Evolutionary conservation across 1,140 invertebrate genomes (phyloP).

Genomic region (Sarcophaga bullata): DNA sequence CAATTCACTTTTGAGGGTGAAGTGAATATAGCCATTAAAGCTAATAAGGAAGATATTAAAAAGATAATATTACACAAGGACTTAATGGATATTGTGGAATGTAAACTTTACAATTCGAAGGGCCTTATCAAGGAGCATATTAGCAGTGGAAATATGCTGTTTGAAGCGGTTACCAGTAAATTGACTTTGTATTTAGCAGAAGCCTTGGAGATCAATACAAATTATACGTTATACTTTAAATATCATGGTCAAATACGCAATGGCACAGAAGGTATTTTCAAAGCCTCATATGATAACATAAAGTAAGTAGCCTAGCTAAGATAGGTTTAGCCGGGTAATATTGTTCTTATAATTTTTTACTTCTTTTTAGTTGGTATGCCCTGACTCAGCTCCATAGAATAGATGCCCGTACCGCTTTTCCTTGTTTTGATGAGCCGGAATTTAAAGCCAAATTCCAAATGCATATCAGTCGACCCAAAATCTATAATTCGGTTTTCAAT

Average conservation of each 20-base stretch:
- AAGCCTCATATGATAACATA: slow-evolving; percentile 55
- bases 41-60: slow-evolving; percentile 50
- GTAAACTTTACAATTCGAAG: slow-evolving; percentile 43
- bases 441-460: slow-evolving; percentile 84
- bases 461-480: slow-evolving; percentile 70
- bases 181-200: slow-evolving; percentile 48
- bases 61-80: slow-evolving; percentile 75
- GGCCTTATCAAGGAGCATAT: not conserved
- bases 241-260: slow-evolving; percentile 65
- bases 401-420: slow-evolving; percentile 85
- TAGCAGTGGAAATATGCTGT: slow-evolving; percentile 34
- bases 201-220: not conserved
- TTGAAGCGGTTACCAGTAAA: slow-evolving; percentile 52
- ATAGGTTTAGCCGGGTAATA: not conserved
- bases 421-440: slow-evolving; percentile 90
- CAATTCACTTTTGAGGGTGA: slow-evolving; percentile 71
- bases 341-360: not conserved
- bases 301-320: slow-evolving; percentile 37
- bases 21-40: slow-evolving; percentile 68
- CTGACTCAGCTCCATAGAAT: slow-evolving; percentile 87
- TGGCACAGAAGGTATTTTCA: slow-evolving; percentile 70
- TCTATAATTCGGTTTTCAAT: slow-evolving; percentile 71
- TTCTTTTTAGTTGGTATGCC: slow-evolving; percentile 70
- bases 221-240: slow-evolving; percentile 56
- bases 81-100: slow-evolving; percentile 46